Evolutionary conservation across 2,113 vertebrate genomes (phyloP).

Genomic region (Drymodes brunneopygia): DNA sequence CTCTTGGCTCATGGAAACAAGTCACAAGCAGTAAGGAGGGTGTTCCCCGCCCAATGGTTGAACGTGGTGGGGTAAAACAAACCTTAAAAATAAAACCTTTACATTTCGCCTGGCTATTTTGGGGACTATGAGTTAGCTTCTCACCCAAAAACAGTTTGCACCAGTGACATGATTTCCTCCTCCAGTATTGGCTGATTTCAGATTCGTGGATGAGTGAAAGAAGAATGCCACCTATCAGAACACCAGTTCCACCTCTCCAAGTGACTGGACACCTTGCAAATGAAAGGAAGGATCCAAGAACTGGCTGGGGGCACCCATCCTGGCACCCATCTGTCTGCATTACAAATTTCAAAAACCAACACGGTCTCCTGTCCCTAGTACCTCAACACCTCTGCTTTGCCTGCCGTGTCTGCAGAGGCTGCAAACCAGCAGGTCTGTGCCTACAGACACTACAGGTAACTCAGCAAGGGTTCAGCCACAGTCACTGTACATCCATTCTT

Average conservation of each 20-base stretch:
- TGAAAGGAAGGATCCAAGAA: background rate
- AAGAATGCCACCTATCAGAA: background rate
- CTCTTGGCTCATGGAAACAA: background rate
- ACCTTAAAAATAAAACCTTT: background rate
- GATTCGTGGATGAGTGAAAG: background rate
- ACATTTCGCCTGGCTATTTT: background rate
- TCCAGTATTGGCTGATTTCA: background rate
- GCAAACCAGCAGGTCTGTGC: background rate
- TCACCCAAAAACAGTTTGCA: background rate
- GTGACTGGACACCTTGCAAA: background rate
- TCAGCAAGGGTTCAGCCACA: background rate
- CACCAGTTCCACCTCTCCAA: background rate
- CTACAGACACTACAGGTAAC: background rate
- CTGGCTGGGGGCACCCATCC: background rate
- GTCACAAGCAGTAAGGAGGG: background rate
- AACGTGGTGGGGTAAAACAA: background rate
- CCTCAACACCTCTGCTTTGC: background rate
- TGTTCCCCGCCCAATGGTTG: background rate
- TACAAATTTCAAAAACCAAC: background rate
- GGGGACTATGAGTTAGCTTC: background rate
- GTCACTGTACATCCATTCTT: background rate
- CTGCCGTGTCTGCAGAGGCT: background rate
- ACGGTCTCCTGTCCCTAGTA: rapidly evolving
- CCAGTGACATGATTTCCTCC: background rate
- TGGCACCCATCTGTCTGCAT: background rate